Conservation (phyloP, 2,113 vertebrate species). For the Prionailurus viverrinus region DNA sequence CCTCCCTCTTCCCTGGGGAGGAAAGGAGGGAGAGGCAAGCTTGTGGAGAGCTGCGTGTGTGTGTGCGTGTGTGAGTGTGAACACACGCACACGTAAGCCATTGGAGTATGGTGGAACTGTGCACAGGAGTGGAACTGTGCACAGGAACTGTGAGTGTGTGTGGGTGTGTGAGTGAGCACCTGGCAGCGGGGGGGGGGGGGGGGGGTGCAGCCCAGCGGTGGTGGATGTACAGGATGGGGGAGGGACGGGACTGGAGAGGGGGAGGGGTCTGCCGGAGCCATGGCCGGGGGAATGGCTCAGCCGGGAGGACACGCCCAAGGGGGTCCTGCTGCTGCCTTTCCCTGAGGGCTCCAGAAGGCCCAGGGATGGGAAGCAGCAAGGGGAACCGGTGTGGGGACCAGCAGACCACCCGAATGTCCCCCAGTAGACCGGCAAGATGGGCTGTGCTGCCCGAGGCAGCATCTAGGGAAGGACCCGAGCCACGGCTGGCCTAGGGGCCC, state of each 20-base stretch:
- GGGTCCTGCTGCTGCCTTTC: not conserved
- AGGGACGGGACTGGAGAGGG: rapidly evolving
- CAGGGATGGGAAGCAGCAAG: not conserved
- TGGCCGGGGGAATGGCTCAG: not conserved
- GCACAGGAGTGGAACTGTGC: not conserved
- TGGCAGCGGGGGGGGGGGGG: not conserved
- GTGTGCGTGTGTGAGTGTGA: rapidly evolving
- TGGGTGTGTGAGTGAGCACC: not conserved
- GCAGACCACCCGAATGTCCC: not conserved
- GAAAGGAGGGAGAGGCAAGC: not conserved
- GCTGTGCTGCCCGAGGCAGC: not conserved
- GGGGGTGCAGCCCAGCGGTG: not conserved
- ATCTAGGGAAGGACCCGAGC: not conserved
- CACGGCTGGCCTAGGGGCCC: rapidly evolving
- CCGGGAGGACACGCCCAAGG: not conserved
- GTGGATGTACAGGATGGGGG: rapidly evolving
- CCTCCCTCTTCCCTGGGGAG: not conserved
- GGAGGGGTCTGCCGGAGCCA: rapidly evolving
- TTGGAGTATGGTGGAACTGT: rapidly evolving
- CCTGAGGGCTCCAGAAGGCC: not conserved
- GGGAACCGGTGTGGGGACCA: not conserved
- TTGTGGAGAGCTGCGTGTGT: not conserved
- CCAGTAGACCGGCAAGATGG: not conserved
- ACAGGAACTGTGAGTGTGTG: rapidly evolving
- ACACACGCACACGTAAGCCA: rapidly evolving